Evolutionary conservation across 2,888 invertebrate genomes (phyloP), one percentile per base, ranked within the genome.

Genomic region (Sesamia inferens): DNA sequence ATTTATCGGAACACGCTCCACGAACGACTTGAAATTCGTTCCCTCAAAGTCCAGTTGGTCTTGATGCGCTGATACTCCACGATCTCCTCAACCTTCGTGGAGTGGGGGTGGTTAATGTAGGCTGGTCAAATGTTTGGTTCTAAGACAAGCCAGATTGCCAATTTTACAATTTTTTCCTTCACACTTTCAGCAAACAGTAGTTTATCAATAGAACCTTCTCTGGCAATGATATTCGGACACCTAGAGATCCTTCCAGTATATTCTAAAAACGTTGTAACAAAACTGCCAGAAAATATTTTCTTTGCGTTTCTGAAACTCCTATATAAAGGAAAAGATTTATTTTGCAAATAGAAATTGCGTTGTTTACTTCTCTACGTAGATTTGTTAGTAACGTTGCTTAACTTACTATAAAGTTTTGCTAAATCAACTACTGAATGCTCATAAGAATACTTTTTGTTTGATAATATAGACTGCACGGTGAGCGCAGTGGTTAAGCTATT

Each of bases 381-480:
- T 8, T 64, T 64, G 47, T 48, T 48, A 64, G 24, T 19, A 13
- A 2, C 19, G 44, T 13, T 24, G 44, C 13, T 22, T 6, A 44
- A 44, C 44, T 16, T 22, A 44, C 22, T 16, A n/a, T 42, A 42
- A 42, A 54, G 22, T 64, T 64, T 54, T 57, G 10, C n/a, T 47
- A 47, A 16, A 8, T 31, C 19, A 19, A 65, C 19, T 19, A 39
- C 2, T 31, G 24, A 19, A 22, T 19, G n/a, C 31, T 55, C n/a
- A n/a, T n/a, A n/a, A n/a, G n/a, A n/a, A n/a, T n/a, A n/a, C 16
- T 16, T 16, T 42, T 71, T 57, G 47, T 73, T n/a, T 6, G 10
- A 22, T 55, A 24, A 44, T 8, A n/a, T n/a, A n/a, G n/a, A n/a
- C n/a, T n/a, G n/a, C n/a, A n/a, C n/a, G n/a, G n/a, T n/a, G n/a